A percentile compares a stretch with the other conserved stretches of the same genome.
These are phyloP conservation scores for Isichthys henryi DNA, from an alignment of 2,113 vertebrate species.

Conservation along the genomic window DNA sequence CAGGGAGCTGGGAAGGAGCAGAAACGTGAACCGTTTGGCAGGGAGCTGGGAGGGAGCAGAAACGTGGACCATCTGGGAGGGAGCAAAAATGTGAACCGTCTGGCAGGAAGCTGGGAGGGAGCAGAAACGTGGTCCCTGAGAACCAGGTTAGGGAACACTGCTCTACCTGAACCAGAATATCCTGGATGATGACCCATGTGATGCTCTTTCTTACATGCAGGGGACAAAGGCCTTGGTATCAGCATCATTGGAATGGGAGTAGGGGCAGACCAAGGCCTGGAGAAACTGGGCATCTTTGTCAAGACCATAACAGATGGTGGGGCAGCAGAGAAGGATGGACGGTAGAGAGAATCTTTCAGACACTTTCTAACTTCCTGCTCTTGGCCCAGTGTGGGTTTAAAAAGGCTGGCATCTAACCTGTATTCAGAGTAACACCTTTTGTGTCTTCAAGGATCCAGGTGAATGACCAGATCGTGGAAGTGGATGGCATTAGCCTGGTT, in stretches of 20 bases:
- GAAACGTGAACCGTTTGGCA: neutral
- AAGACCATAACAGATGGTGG: slow-evolving; percentile 85
- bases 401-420: neutral
- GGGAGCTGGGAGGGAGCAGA: no score
- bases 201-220: slow-evolving; percentile 44
- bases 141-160: neutral
- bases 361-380: neutral
- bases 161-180: neutral
- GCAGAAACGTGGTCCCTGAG: neutral
- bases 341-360: slow-evolving; percentile 54
- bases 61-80: neutral
- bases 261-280: slow-evolving; percentile 84
- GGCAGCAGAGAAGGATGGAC: slow-evolving; percentile 74
- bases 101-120: no score
- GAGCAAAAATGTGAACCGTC: neutral
- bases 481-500: slow-evolving; percentile 80
- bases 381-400: slow-evolving; percentile 11
- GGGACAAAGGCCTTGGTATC: slow-evolving; percentile 83
- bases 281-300: slow-evolving; percentile 89
- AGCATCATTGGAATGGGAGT: slow-evolving; percentile 94
- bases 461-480: slow-evolving; percentile 90
- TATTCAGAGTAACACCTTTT: slow-evolving; percentile 19
- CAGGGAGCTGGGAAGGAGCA: no score
- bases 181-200: neutral
- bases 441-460: slow-evolving; percentile 70